Percentiles rank a stretch among this genome's conserved stretches.
phyloP scores from a whole-genome alignment of 2,888 invertebrate genomes.

The Amblyjoppa fuscipennis region DNA sequence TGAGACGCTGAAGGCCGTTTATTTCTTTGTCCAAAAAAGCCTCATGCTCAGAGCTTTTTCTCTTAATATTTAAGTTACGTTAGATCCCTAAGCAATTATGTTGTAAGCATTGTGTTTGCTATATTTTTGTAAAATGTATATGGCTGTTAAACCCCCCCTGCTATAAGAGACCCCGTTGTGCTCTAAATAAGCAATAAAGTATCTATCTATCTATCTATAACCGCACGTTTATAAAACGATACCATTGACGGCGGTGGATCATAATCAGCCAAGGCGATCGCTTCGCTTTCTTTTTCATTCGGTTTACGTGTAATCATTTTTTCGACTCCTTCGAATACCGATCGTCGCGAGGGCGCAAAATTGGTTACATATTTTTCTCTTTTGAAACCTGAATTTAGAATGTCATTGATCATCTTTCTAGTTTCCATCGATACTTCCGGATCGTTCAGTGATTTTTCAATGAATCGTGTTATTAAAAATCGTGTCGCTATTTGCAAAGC shows the following conservation, averaged over 20 bases:
- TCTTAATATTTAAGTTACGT: not conserved
- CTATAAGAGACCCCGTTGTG: no score
- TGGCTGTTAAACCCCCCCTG: no score
- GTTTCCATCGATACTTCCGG: not conserved
- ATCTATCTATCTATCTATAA: not conserved
- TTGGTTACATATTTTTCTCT: not conserved
- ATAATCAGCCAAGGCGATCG: not conserved
- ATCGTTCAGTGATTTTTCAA: slow-evolving; percentile 1
- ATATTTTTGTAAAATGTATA: no score
- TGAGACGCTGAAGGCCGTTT: not conserved
- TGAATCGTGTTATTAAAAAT: slow-evolving; percentile 17
- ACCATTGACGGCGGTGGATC: not conserved
- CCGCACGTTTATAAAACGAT: not conserved
- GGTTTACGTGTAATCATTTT: not conserved
- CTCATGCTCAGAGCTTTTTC: not conserved
- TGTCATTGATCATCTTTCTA: not conserved
- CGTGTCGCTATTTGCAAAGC: slow-evolving; percentile 7
- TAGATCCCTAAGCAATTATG: no score
- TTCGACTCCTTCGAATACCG: not conserved
- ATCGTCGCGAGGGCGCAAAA: not conserved
- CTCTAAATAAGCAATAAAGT: no score
- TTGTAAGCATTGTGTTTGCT: no score
- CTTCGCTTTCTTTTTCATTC: not conserved
- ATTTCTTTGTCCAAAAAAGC: not conserved
- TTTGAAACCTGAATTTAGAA: not conserved